phyloP scores from a whole-genome alignment of 2,888 invertebrate species.

The Tanytarsus gracilentus region DNA sequence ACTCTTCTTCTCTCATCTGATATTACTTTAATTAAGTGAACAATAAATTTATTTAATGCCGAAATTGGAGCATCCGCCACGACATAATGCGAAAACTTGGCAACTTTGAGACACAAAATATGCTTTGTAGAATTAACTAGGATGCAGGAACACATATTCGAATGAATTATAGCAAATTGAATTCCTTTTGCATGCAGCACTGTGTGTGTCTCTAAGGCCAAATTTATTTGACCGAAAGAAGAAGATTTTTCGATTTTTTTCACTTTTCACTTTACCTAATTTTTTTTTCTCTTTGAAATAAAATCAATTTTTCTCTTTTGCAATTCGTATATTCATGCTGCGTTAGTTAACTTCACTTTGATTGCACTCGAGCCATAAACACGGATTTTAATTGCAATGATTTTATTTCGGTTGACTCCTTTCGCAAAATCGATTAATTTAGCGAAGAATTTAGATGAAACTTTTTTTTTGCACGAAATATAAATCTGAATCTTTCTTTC shows the following conservation, averaged over 20 bases:
- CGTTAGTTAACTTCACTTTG: conserved; percentile 5
- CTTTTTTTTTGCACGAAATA: conserved; percentile 5
- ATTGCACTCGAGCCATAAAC: not conserved
- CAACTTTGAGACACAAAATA: conserved; percentile 6
- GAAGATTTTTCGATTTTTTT: conserved; percentile 26
- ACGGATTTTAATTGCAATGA: conserved; percentile 7
- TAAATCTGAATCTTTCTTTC: not conserved
- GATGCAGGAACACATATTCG: not conserved
- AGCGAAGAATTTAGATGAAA: conserved; percentile 2
- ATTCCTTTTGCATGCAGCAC: not conserved
- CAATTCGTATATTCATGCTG: conserved; percentile 28
- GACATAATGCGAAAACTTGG: not conserved
- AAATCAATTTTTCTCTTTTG: conserved; percentile 28
- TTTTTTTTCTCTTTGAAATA: conserved; percentile 23
- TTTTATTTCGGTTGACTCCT: conserved; percentile 4
- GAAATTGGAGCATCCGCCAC: conserved; percentile 1
- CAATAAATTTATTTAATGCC: conserved; percentile 7
- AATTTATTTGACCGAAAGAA: conserved; percentile 19
- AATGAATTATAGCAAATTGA: not conserved
- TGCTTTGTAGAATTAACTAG: not conserved
- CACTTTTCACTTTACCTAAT: conserved; percentile 21
- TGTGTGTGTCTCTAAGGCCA: conserved; percentile 23
- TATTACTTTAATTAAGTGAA: conserved; percentile 17
- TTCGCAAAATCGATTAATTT: conserved; percentile 28
- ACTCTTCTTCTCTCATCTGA: conserved; percentile 6